phyloP scores from a whole-genome alignment of 2,888 invertebrate genomes.

The Willowsia nigromaculata region DNA sequence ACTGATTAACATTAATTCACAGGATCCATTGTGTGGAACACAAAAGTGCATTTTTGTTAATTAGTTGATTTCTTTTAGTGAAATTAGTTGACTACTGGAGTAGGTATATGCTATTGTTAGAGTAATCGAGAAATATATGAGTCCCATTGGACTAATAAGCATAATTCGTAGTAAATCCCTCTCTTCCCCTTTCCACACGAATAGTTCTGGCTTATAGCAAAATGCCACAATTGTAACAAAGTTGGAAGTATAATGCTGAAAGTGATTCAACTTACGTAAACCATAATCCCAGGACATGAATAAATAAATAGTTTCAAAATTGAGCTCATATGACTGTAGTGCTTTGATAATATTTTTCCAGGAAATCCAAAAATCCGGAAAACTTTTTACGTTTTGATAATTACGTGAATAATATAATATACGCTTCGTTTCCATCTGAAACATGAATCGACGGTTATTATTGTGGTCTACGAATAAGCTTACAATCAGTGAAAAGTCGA shows the following conservation, averaged over 20 bases:
- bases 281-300: conserved; percentile 15
- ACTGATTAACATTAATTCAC: conserved; percentile 23
- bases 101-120: background rate
- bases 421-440: too few species aligned
- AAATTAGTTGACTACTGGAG: background rate
- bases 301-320: conserved; percentile 41
- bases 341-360: too few species aligned
- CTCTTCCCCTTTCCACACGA: background rate
- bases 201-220: too few species aligned
- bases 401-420: too few species aligned
- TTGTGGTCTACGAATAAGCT: too few species aligned
- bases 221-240: background rate
- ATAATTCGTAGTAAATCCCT: conserved; percentile 7
- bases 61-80: conserved; percentile 53
- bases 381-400: too few species aligned
- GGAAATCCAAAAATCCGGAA: too few species aligned
- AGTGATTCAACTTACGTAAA: background rate
- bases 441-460: too few species aligned
- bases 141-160: conserved; percentile 56
- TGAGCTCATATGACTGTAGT: too few species aligned
- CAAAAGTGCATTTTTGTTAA: conserved; percentile 6
- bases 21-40: background rate
- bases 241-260: background rate
- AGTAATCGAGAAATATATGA: conserved; percentile 1
- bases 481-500: background rate